Base-by-base conservation (phyloP, 2,888 invertebrate species). In the Dynastes maya region DNA sequence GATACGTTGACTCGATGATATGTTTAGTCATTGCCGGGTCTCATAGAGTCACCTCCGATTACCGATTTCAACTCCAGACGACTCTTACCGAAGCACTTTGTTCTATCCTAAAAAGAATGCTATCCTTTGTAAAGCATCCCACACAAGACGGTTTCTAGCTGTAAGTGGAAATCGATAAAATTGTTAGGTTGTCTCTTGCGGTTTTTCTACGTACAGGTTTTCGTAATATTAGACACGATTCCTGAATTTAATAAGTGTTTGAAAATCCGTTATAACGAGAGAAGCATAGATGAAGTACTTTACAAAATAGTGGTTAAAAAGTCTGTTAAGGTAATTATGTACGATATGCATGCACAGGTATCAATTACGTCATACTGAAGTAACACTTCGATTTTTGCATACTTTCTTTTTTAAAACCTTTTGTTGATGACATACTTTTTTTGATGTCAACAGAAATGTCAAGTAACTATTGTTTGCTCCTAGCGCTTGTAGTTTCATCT, bases 101-200 rank as follows among this genome's bases (percentile, higher is more conserved):
- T 29, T 22, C 16, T 6, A 29, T 51, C 49, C 68, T 29, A 68
- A 68, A 67, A 68, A 68, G 68, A 68, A 68, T 51, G n/a, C 51
- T 29, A 29, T 51, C 65, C 29, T 68, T 68, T 68, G 49, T 68
- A 68, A 68, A 51, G 22, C 68, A 68, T 68, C 68, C 29, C 51
- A 51, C 51, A 68, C 51, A 51, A 2, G 29, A 29, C 63, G 68
- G 51, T 51, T 67, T 45, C 68, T 68, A 68, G 65, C 16, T 65
- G 65, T 65, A 68, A 68, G 68, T 68, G 68, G 51, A 68, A 68
- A 68, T 68, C 68, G 68, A 68, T 68, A 27, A 29, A 32, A 63
- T 16, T 11, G 32, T 63, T 51, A 68, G 49, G 29, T 51, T 27
- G 29, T 51, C 51, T 68, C 68, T 53, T 22, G 27, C 5, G 51